phyloP scores from a whole-genome alignment of 2,113 vertebrate genomes.

The Gymnogyps californianus region DNA sequence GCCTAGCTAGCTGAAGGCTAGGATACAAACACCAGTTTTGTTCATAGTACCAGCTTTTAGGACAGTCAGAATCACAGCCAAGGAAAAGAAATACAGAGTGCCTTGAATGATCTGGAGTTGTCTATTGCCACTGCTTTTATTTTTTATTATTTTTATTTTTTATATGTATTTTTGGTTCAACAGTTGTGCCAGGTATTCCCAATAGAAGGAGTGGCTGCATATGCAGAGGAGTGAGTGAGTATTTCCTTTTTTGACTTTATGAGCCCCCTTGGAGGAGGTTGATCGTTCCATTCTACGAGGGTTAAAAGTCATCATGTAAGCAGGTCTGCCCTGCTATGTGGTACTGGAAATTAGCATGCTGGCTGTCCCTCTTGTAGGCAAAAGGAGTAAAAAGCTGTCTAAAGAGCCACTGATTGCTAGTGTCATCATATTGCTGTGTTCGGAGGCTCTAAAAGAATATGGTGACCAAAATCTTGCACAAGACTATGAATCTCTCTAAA shows the following conservation, averaged over 20 bases:
- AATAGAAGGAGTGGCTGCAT: neutral
- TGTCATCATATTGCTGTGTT: neutral
- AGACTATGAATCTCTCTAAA: neutral
- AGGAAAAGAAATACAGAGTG: neutral
- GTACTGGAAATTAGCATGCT: neutral
- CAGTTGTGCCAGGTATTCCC: neutral
- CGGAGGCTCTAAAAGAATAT: neutral
- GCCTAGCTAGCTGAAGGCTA: neutral
- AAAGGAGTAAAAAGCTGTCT: neutral
- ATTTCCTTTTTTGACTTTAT: neutral
- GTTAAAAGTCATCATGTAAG: neutral
- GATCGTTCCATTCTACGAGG: neutral
- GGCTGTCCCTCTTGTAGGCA: neutral
- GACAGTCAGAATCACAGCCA: neutral
- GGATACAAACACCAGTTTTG: neutral
- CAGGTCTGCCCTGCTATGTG: neutral
- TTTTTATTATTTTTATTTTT: neutral
- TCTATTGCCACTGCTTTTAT: neutral
- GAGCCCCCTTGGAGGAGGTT: fast-evolving
- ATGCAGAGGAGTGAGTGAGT: neutral
- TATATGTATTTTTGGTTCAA: neutral
- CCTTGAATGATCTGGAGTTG: neutral
- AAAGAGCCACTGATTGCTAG: neutral
- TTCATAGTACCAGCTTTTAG: neutral
- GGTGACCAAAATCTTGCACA: neutral